Evolutionary conservation across 2,888 invertebrate genomes (phyloP), one percentile per base, ranked within the genome.

Genomic region (Apoda limacodes): DNA sequence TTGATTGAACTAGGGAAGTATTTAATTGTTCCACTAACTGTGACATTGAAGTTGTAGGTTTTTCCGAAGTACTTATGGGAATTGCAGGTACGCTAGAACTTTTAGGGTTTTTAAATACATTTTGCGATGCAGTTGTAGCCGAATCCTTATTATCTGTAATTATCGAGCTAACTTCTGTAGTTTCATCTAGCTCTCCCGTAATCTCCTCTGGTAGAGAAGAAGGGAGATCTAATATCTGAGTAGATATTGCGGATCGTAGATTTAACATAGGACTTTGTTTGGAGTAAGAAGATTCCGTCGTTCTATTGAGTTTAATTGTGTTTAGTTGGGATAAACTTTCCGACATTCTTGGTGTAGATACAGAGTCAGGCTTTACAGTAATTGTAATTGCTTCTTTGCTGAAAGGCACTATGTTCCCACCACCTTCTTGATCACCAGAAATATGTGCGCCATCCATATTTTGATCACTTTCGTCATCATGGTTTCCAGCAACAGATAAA

Each of bases 401-500:
- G 23, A 36, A 35, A n/a, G 54, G 44, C 5, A 42, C 32, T 39
- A 55, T 52, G 4, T 55, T 49, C 3, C 59, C 7, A 5, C 17
- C 5, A 6, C 5, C 7, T 6, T 17, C 7, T 17, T 6, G 5
- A 6, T 17, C 17, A 5, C 7, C 17, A 6, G 7, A 6, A 7
- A 7, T 7, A 6, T 6, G 7, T 6, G 5, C 5, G 5, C 17
- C 49, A 9, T 75, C 72, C 22, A 52, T 49, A 22, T 52, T 58
- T 30, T 58, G 60, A 37, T 78, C 78, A 25, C 61, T 58, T 43
- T 75, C 78, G 32, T 78, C 78, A 13, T 71, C 76, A 22, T 75
- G 76, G 39, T 68, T 71, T 23, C 66, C 60, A 3, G 63, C 41
- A 6, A 70, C 69, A 11, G 72, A 66, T 19, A 80, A 53, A 42